A percentile compares a stretch with the other conserved stretches of the same genome.
Conservation (phyloP, 92 coral and sea anemone genomes). For the Palythoa caribaeorum region DNA sequence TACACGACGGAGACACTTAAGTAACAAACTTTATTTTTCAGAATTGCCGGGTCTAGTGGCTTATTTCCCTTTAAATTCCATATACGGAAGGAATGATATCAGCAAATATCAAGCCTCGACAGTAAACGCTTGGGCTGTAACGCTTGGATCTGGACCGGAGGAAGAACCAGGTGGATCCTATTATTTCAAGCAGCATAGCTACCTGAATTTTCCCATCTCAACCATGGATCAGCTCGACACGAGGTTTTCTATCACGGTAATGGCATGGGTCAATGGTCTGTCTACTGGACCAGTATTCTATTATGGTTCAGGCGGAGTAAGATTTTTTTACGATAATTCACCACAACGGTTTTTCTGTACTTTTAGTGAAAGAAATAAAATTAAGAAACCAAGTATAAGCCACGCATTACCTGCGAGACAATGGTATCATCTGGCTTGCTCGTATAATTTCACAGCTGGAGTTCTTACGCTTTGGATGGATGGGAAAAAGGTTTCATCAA, state of each 20-base stretch:
- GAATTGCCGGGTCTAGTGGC: conserved; percentile 26
- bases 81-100: conserved; percentile 17
- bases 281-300: not conserved
- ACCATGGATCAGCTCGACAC: conserved; percentile 6
- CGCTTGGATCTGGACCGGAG: conserved; percentile 12
- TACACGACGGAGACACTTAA: no score
- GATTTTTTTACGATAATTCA: not conserved
- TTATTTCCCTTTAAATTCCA: conserved; percentile 19
- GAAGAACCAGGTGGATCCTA: conserved; percentile 12
- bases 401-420: not conserved
- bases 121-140: not conserved
- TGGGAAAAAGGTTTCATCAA: not conserved
- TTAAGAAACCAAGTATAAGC: no score
- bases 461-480: conserved; percentile 15
- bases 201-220: not conserved
- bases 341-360: not conserved
- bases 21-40: not conserved
- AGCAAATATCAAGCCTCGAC: not conserved
- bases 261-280: conserved; percentile 17
- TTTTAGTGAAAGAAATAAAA: no score
- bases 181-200: not conserved
- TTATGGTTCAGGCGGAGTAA: not conserved
- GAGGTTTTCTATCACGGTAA: conserved; percentile 16
- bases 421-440: conserved; percentile 23
- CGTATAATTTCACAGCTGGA: conserved; percentile 24